Conservation (phyloP, 2,113 vertebrate genomes). For the Neopipo cinnamomea region DNA sequence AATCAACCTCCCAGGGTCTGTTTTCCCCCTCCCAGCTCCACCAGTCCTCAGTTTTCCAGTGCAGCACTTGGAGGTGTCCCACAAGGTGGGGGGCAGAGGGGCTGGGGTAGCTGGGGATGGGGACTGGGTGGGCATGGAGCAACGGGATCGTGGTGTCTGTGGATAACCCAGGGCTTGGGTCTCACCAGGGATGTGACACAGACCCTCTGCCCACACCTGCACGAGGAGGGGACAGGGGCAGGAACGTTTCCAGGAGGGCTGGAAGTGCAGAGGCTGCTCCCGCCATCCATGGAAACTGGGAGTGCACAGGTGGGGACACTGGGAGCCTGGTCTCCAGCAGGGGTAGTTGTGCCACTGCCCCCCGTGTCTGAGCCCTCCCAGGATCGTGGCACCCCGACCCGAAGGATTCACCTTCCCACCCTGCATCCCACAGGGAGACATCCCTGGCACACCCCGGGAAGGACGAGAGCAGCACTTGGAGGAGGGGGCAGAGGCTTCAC, state of each 20-base stretch:
- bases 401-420: not conserved
- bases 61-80: not conserved
- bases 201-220: not conserved
- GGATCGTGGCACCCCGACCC: accelerated
- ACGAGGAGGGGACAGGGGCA: accelerated
- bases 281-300: accelerated
- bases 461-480: not conserved
- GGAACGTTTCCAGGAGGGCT: accelerated
- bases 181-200: accelerated
- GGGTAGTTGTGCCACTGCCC: accelerated
- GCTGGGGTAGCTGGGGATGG: accelerated
- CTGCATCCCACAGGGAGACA: accelerated
- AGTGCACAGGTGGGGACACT: no score
- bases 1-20: not conserved
- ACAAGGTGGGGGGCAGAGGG: not conserved
- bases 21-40: not conserved
- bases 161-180: not conserved
- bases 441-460: not conserved
- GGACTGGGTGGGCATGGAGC: not conserved
- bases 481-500: not conserved
- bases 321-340: accelerated
- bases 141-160: accelerated
- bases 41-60: accelerated
- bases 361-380: not conserved
- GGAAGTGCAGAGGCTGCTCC: not conserved